phyloP scores from a whole-genome alignment of 1,140 invertebrate species.

The Maconellicoccus hirsutus region DNA sequence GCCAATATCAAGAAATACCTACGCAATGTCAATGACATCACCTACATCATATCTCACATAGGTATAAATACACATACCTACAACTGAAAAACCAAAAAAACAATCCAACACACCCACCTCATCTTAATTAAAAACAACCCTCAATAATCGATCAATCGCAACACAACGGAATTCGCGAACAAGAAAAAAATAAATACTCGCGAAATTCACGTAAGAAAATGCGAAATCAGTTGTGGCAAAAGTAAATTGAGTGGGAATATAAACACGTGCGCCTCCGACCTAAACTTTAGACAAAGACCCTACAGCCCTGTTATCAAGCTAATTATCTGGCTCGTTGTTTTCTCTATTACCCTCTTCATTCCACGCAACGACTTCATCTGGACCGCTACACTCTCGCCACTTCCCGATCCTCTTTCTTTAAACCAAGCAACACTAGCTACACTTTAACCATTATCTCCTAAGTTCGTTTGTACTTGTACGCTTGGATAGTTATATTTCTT shows the following conservation, averaged over 20 bases:
- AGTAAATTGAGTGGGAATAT: conserved; percentile 21
- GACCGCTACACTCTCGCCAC: conserved; percentile 15
- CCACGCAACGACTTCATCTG: conserved; percentile 13
- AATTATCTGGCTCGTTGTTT: conserved; percentile 22
- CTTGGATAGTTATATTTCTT: conserved; percentile 20
- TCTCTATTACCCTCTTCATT: conserved; percentile 21
- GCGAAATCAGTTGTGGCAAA: conserved; percentile 21
- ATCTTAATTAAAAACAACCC: too few species aligned
- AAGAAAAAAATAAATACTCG: background rate
- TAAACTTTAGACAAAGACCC: conserved; percentile 21
- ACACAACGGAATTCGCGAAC: background rate
- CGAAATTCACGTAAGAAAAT: conserved; percentile 6
- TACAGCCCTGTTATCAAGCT: conserved; percentile 22
- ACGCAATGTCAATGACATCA: too few species aligned
- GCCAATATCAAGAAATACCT: too few species aligned
- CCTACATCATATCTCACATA: too few species aligned
- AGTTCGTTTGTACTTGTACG: conserved; percentile 21
- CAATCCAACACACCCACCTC: too few species aligned
- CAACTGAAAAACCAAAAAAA: too few species aligned
- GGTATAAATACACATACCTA: too few species aligned
- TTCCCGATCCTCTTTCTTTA: background rate
- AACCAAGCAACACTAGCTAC: conserved; percentile 16
- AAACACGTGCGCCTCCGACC: conserved; percentile 18
- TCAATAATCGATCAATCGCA: background rate
- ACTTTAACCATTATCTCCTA: conserved; percentile 19